Base-by-base conservation (phyloP, 2,113 vertebrate genomes). In the Mustela nigripes region DNA sequence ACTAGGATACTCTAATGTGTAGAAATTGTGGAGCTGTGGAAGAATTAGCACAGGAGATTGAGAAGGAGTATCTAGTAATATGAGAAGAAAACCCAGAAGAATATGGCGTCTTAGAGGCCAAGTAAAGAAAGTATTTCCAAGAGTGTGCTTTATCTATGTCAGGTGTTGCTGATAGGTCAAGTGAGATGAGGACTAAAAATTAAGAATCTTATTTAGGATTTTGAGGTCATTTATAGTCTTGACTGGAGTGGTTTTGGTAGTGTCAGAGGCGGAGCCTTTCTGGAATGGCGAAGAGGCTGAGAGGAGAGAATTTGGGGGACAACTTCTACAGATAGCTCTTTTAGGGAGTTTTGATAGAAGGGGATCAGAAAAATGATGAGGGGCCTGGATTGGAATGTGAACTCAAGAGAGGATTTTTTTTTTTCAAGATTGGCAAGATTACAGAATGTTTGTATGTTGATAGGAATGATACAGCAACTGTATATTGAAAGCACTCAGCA, bases 161-260 rank as follows among this genome's bases (percentile, higher is more conserved):
- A 82, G 5, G 39, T 92, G 71, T 14, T 92, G 8, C 28, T 48
- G 24, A 56, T 69, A 56, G 58, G 2, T 81, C 3, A 69, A 48
- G 48, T 56, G 73, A 95, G 62, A 60, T 79, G 28, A 78, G 16
- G 33, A 42, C 81, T 82, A 33, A 93, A 86, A 82, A 39, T 85
- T 89, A 28, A 58, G 71, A 96, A 36, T 86, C 69, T 36, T 31
- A 79, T 73, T 87, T 95, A 90, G 69, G 45, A 62, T 69, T 97
- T 95, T 92, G 71, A 76, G 22, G 53, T 65, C 48, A 78, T 76
- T 56, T 14, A 14, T 74, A 89, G 50, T 63, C 33, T 82, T 86
- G 22, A 78, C 42, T 89, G 39, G 16, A 78, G 50, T 89, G 58
- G 16, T 62, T 89, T 82, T 10, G 14, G 82, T 87, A 94, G 71